Evolutionary conservation across 2,113 vertebrate species (phyloP).

Genomic region (Nothocercus julius): DNA sequence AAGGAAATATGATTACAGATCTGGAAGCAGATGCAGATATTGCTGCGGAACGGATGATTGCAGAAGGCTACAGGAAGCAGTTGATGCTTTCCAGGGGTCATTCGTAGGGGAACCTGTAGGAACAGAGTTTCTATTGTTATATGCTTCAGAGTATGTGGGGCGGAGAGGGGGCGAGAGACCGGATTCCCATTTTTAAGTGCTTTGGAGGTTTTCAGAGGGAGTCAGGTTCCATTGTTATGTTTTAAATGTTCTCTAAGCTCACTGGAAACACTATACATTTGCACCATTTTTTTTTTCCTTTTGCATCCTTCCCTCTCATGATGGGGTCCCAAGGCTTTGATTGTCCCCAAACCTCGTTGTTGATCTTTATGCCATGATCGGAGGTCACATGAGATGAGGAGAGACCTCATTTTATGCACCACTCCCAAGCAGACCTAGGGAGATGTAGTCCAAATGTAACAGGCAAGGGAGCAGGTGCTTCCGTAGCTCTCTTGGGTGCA

Average conservation of each 20-base stretch:
- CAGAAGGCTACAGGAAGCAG: conserved; percentile 42
- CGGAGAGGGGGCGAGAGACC: not conserved
- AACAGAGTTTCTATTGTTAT: conserved; percentile 50
- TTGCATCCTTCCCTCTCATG: not conserved
- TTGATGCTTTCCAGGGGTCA: not conserved
- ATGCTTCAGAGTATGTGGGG: not conserved
- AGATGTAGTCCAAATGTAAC: not conserved
- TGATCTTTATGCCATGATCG: not conserved
- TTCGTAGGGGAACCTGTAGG: not conserved
- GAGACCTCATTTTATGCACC: not conserved
- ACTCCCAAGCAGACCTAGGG: not conserved
- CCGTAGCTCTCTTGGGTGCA: not conserved
- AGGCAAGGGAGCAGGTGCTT: not conserved
- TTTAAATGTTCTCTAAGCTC: conserved; percentile 4
- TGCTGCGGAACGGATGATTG: not conserved
- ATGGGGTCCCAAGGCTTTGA: not conserved
- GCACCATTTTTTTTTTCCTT: not conserved
- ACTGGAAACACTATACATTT: not conserved
- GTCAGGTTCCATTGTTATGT: conserved; percentile 9
- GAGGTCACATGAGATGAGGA: not conserved
- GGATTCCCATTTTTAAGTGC: conserved; percentile 39
- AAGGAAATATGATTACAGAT: not conserved
- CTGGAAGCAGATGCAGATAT: conserved; percentile 28
- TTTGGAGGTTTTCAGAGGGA: conserved; percentile 33
- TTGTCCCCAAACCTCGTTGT: not conserved